A percentile compares a stretch with the other conserved stretches of the same genome.
Evolutionary conservation across 2,113 vertebrate species (phyloP).

Genomic region (Cygnus buccinator): DNA sequence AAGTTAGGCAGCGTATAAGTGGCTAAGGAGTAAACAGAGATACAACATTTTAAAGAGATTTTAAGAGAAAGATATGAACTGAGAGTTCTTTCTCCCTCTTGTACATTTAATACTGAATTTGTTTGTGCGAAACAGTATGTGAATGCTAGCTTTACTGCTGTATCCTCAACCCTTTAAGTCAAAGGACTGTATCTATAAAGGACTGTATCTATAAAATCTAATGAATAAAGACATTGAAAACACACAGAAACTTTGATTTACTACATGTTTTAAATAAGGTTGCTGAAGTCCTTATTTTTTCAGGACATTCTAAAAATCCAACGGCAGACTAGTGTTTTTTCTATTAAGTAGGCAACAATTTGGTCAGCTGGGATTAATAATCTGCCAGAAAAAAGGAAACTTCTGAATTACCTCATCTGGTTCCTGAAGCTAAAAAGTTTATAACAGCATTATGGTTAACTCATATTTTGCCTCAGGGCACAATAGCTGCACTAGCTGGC

Average conservation of each 20-base stretch:
- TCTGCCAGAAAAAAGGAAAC: neutral
- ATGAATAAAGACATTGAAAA: neutral
- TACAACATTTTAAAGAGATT: neutral
- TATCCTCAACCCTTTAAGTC: neutral
- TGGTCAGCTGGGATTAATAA: neutral
- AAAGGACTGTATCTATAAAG: neutral
- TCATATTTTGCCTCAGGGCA: neutral
- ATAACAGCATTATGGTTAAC: neutral
- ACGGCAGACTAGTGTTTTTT: neutral
- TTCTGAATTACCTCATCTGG: neutral
- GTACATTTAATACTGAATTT: neutral
- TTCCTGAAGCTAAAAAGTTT: neutral
- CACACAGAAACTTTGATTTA: neutral
- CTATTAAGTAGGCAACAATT: neutral
- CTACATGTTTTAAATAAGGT: neutral
- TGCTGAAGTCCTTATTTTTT: neutral
- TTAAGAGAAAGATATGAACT: neutral
- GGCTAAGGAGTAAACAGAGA: constrained; percentile 4
- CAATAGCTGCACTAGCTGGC: neutral
- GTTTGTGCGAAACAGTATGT: neutral
- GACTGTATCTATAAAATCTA: neutral
- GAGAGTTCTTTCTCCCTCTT: neutral
- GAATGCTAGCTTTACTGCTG: neutral
- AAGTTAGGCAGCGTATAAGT: neutral
- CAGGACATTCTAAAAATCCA: neutral